Evolutionary conservation across 2,888 invertebrate genomes (phyloP).

Genomic region (Harpalus rufipes): DNA sequence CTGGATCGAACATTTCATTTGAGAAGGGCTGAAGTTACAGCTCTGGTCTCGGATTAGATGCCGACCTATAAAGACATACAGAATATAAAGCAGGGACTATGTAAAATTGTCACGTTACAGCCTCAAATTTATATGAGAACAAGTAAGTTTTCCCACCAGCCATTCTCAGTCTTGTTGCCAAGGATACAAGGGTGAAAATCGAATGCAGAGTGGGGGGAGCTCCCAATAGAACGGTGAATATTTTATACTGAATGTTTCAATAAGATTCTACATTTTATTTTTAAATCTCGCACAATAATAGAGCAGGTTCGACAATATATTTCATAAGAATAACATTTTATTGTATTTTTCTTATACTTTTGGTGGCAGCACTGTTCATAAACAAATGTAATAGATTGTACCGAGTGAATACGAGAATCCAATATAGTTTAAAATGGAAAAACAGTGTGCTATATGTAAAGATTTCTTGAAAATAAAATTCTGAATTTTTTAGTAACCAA

Average conservation of each 20-base stretch:
- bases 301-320: not conserved
- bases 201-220: not conserved
- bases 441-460: too few relatives aligned
- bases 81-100: conserved; percentile 75
- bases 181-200: not conserved
- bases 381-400: too few relatives aligned
- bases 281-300: conserved; percentile 6
- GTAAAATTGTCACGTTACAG: conserved; percentile 76
- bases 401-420: too few relatives aligned
- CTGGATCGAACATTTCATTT: conserved; percentile 64
- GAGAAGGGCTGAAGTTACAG: conserved; percentile 54
- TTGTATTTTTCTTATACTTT: not conserved
- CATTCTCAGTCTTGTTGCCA: not conserved
- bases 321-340: not conserved
- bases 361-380: too few relatives aligned
- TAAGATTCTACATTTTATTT: conserved; percentile 7
- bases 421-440: too few relatives aligned
- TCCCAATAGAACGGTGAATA: not conserved
- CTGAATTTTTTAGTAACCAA: too few relatives aligned
- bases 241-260: conserved; percentile 6
- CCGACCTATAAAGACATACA: conserved; percentile 66
- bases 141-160: conserved; percentile 70
- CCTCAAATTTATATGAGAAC: conserved; percentile 75
- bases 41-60: conserved; percentile 52
- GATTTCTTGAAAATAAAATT: too few relatives aligned